Evolutionary conservation across 2,797 vertebrate species (phyloP).

Genomic region (Mormyrus hasselquistii): DNA sequence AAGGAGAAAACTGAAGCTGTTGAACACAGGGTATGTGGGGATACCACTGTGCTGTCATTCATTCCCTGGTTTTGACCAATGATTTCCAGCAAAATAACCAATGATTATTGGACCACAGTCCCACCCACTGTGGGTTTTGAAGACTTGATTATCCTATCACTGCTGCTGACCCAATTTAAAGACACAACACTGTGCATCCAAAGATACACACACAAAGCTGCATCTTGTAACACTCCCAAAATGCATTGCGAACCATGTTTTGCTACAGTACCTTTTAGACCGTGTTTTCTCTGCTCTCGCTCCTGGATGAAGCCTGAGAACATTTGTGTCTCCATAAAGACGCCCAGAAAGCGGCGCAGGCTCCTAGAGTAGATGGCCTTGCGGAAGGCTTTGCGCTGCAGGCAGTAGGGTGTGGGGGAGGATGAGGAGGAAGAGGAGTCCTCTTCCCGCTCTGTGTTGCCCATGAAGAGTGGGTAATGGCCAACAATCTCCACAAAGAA

Average conservation of each 20-base stretch:
- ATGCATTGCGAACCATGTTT: background rate
- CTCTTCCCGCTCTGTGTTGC: constrained; percentile 73
- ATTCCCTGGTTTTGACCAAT: background rate
- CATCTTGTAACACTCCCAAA: background rate
- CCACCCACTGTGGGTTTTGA: background rate
- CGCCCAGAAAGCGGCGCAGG: constrained; percentile 85
- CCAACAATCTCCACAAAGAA: constrained; percentile 97
- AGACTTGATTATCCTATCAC: background rate
- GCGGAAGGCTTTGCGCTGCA: constrained; percentile 88
- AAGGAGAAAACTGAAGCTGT: background rate
- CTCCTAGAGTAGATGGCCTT: constrained; percentile 93
- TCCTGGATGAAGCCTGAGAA: constrained; percentile 92
- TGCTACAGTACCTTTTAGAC: constrained; percentile 68
- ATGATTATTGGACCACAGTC: background rate
- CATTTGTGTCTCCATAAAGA: constrained; percentile 98
- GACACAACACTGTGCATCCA: background rate
- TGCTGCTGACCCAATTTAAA: background rate
- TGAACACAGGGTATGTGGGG: background rate
- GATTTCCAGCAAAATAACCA: background rate
- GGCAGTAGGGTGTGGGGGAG: constrained; percentile 50
- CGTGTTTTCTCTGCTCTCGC: constrained; percentile 82
- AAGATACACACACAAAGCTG: background rate
- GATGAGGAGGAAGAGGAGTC: constrained; percentile 60
- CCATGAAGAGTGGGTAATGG: constrained; percentile 89
- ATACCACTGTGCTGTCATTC: background rate